phyloP scores from a whole-genome alignment of 2,797 vertebrate species.

The Galago senegalensis region DNA sequence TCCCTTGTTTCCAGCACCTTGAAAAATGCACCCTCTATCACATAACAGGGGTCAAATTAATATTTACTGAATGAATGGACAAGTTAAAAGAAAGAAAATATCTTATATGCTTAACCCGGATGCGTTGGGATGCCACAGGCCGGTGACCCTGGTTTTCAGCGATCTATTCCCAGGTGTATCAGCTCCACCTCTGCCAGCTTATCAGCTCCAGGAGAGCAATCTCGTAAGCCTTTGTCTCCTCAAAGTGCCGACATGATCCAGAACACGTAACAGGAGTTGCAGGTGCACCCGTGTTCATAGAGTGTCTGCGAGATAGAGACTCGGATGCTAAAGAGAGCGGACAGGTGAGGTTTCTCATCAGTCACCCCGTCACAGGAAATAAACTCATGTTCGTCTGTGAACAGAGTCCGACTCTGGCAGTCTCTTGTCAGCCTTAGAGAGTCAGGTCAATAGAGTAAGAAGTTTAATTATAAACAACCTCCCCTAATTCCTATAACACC shows the following conservation, averaged over 20 bases:
- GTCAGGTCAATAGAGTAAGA: not conserved
- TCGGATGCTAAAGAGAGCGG: not conserved
- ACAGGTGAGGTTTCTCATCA: not conserved
- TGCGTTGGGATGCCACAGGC: not conserved
- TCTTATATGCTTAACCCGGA: not conserved
- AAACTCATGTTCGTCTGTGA: not conserved
- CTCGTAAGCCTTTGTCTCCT: not conserved
- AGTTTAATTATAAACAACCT: not conserved
- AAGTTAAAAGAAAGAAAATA: not conserved
- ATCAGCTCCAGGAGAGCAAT: not conserved
- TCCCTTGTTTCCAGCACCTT: not conserved
- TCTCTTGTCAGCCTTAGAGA: not conserved
- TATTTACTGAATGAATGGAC: conserved; percentile 9
- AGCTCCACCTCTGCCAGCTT: not conserved
- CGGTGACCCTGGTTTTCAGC: not conserved
- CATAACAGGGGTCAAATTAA: not conserved
- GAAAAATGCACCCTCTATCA: not conserved
- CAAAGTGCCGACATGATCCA: not conserved
- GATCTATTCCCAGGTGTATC: not conserved
- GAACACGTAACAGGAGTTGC: not conserved
- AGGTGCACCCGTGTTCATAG: not conserved
- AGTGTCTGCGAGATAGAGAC: not conserved
- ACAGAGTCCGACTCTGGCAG: not conserved
- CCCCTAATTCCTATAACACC: not conserved
- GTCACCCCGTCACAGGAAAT: not conserved